These are phyloP conservation scores for Drosophila repletoides DNA, from an alignment of 1,140 invertebrate species.

Conservation along the genomic window DNA sequence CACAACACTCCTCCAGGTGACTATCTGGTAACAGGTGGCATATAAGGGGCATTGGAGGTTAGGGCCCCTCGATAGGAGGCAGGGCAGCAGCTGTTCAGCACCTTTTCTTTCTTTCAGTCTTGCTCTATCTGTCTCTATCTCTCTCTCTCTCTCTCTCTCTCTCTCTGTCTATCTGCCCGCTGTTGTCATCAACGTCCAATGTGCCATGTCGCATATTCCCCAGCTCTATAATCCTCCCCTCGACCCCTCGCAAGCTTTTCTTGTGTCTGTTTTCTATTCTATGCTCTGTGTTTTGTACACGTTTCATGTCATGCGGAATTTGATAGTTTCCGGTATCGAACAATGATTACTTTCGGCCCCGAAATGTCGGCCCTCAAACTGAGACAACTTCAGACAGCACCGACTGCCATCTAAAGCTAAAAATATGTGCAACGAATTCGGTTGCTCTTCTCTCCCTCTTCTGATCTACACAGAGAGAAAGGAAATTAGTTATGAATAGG, in stretches of 20 bases:
- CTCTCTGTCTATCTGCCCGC: no score
- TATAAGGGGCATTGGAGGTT: no score
- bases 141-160: no score
- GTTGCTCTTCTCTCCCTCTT: neutral
- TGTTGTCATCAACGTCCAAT: conserved; percentile 14
- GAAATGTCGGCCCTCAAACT: conserved; percentile 32
- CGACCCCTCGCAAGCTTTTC: neutral
- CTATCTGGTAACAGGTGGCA: no score
- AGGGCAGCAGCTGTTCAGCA: neutral
- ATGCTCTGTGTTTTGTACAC: conserved; percentile 48
- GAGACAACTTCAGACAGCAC: conserved; percentile 9
- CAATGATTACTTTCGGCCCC: conserved; percentile 68
- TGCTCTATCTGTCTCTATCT: neutral
- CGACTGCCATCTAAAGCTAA: neutral
- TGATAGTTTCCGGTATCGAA: conserved; percentile 81
- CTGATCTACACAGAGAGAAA: no score
- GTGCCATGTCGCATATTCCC: conserved; percentile 14
- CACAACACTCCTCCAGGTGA: conserved; percentile 1
- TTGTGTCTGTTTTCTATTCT: neutral
- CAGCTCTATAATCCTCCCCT: neutral
- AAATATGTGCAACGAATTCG: conserved; percentile 19
- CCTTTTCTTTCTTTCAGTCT: neutral
- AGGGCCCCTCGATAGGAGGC: neutral
- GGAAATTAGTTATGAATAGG: no score
- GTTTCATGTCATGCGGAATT: conserved; percentile 77